Percentiles rank a stretch among this genome's conserved stretches.
Conservation (phyloP, 2,113 vertebrate species). For the Lepidothrix coronata region DNA sequence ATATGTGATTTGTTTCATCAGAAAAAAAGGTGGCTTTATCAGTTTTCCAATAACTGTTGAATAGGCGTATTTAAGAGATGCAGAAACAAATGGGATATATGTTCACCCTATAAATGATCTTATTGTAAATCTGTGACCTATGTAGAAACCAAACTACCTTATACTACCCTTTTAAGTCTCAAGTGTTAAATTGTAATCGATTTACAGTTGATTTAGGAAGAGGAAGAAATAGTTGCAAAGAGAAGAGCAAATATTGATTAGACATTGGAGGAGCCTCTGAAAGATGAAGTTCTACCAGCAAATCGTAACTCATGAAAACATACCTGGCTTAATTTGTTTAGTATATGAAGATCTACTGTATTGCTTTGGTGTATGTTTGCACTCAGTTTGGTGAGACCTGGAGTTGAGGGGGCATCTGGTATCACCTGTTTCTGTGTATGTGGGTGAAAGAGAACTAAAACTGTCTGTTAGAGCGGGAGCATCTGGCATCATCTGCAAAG, state of each 20-base stretch:
- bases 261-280: background rate
- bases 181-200: background rate
- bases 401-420: background rate
- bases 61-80: background rate
- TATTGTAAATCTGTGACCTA: background rate
- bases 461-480: background rate
- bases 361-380: background rate
- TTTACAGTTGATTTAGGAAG: background rate
- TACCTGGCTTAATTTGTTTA: background rate
- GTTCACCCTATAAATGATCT: background rate
- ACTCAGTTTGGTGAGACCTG: background rate
- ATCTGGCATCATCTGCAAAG: conserved; percentile 49
- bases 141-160: background rate
- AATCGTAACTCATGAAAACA: background rate
- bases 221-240: background rate
- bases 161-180: background rate
- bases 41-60: background rate
- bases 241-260: background rate
- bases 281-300: background rate
- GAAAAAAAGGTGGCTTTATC: background rate
- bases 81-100: background rate
- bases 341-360: background rate
- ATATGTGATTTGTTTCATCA: background rate
- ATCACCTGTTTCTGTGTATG: background rate
- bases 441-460: background rate